phyloP scores from a whole-genome alignment of 2,888 invertebrate species.

The Coelinius sp. region DNA sequence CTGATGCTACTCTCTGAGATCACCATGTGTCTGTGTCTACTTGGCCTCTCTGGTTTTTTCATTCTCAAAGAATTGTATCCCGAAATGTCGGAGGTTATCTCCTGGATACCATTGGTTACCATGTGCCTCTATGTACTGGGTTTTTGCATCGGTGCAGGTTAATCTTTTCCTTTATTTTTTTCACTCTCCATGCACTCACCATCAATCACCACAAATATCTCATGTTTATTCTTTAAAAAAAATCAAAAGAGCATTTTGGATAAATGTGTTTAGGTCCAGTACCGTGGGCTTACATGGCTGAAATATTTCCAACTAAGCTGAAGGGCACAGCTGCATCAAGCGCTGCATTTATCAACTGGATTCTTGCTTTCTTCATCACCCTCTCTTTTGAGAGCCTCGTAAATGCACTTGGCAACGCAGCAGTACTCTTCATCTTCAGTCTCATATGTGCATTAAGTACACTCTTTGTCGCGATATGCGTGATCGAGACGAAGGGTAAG shows the following conservation, averaged over 20 bases:
- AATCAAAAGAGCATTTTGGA: not conserved
- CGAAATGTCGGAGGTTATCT: conserved; percentile 54
- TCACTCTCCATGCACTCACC: not conserved
- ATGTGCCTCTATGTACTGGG: conserved; percentile 69
- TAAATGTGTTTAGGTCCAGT: conserved; percentile 59
- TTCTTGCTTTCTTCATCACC: conserved; percentile 68
- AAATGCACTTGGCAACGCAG: conserved; percentile 58
- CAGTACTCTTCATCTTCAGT: conserved; percentile 73
- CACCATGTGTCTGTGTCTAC: conserved; percentile 79
- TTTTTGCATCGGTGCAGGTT: conserved; percentile 71
- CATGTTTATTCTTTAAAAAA: not conserved
- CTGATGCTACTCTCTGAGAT: conserved; percentile 80
- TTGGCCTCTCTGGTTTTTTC: conserved; percentile 81
- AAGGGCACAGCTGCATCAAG: conserved; percentile 65
- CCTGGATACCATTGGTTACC: conserved; percentile 69
- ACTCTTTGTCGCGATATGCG: conserved; percentile 71
- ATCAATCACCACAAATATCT: no score
- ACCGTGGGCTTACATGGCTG: conserved; percentile 72
- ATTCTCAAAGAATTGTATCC: conserved; percentile 52
- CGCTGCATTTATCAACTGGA: conserved; percentile 70
- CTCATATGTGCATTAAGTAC: conserved; percentile 70
- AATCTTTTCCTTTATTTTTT: not conserved
- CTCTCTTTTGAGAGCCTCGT: conserved; percentile 71
- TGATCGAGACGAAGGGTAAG: conserved; percentile 74
- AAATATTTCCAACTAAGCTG: conserved; percentile 71